Conservation (phyloP, 2,888 invertebrate species). For the Acleris sparsana region DNA sequence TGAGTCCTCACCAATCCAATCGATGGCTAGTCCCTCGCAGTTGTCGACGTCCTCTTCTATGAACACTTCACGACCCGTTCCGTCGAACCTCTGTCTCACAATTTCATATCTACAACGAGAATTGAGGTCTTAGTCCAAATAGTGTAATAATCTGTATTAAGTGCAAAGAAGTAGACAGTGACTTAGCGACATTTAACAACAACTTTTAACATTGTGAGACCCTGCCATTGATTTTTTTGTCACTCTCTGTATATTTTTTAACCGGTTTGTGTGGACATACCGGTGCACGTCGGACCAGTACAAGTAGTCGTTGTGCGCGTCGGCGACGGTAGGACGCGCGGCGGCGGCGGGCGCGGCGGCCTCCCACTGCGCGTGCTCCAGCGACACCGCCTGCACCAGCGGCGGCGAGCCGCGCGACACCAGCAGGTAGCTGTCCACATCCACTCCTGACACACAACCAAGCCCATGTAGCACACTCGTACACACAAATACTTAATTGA, state of each 20-base stretch:
- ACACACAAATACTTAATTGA: too few relatives aligned
- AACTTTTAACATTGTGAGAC: too few relatives aligned
- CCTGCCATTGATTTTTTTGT: too few relatives aligned
- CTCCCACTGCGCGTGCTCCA: slow-evolving; percentile 76
- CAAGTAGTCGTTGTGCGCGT: slow-evolving; percentile 72
- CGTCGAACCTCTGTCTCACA: slow-evolving; percentile 86
- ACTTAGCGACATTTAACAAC: too few relatives aligned
- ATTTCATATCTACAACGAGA: slow-evolving; percentile 80
- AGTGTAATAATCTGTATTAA: too few relatives aligned
- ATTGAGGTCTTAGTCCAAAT: not conserved
- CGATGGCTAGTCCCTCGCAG: slow-evolving; percentile 91
- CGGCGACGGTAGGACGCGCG: slow-evolving; percentile 82
- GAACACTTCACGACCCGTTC: slow-evolving; percentile 82
- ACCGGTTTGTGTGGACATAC: slow-evolving; percentile 9
- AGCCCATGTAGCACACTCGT: too few relatives aligned
- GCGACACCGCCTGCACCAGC: slow-evolving; percentile 87
- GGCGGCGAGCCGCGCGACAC: slow-evolving; percentile 82
- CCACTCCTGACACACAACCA: slow-evolving; percentile 66
- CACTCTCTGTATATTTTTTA: too few relatives aligned
- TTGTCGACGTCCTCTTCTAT: slow-evolving; percentile 83
- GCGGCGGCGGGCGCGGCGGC: slow-evolving; percentile 89
- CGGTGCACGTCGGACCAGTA: slow-evolving; percentile 49
- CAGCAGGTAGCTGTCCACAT: slow-evolving; percentile 85
- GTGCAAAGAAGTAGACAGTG: too few relatives aligned
- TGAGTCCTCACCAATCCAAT: slow-evolving; percentile 87